Evolutionary conservation across 2,113 vertebrate species (phyloP), one percentile per base, ranked within the genome.

Genomic region (Rhea americana): DNA sequence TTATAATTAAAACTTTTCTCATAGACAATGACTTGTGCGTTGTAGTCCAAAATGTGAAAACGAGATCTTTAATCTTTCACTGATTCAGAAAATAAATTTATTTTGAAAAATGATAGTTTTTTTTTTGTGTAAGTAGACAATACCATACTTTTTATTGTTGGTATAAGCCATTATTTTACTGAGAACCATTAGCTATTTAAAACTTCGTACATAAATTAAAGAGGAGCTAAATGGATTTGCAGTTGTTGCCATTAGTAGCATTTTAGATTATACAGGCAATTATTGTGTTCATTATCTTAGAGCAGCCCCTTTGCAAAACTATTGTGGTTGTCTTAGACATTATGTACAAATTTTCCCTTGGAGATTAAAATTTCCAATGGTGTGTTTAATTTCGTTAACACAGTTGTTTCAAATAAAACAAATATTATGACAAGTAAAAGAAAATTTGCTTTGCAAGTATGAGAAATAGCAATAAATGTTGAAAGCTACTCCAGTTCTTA

Each of bases 221-320:
- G 94, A 97, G 97, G 93, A 95, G 95, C 96, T 98, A 98, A 98
- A 98, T 98, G 97, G 96, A 94, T 97, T 97, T 98, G 96, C 79
- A 67, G 96, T 97, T 91, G 95, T 96, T 97, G 96, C 95, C 97
- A 97, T 98, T 98, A 98, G 97, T 93, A 96, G 96, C 97, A 94
- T 98, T 98, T 98, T 97, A 97, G 97, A 98, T 98, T 97, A 97
- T 97, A 96, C 93, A 97, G 96, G 97, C 98, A 98, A 97, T 98
- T 98, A 98, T 94, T 97, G 97, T 96, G 93, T 93, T 98, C 97
- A 97, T 97, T 98, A 97, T 92, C 67, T 28, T 89, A 91, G 95
- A 96, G 94, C 95, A 97, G 80, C 91, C 96, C 97, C 93, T 97
- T 96, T 95, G 82, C 96, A 97, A 93, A 97, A 95, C 84, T 96